Evolutionary conservation across 2,888 invertebrate species (phyloP), one percentile per base, ranked within the genome.

Genomic region (Lordiphosa fenestrarum): DNA sequence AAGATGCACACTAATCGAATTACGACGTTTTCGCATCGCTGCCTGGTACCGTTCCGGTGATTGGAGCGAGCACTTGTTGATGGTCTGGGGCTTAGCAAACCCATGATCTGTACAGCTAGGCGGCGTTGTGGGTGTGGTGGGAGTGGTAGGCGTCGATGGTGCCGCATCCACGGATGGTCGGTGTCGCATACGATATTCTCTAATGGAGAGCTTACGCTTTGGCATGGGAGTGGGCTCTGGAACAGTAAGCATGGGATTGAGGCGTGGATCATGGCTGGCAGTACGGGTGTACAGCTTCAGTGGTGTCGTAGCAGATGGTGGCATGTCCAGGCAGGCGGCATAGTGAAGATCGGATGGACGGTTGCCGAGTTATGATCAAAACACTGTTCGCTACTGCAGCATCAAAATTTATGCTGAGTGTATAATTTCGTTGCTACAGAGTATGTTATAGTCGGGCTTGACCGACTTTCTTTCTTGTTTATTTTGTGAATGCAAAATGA

Each of bases 171-270:
- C 87, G 12, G 90, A 90, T 64, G 92, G 90, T 84, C 93, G 93
- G 86, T 94, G 95, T 42, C 97, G 92, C 90, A 95, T 95, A 51
- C 96, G 93, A 90, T 97, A 97, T 89, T 97, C 97, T 71, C 94
- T 94, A 86, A 97, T 95, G 71, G 97, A 97, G 76, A 97, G 92
- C 95, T 90, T 90, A 10, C 89, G 87, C 55, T 89, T 89, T 13
- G 89, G 89, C 73, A 88, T 87, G 6, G 88, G 87, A 15, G 87
- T 84, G 9, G 89, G 89, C 68, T 89, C 89, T 0, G 89, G 90
- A 12, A 86, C 87, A 2, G 85, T 88, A 1, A 89, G 69, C 68
- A 84, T 88, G 2, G 90, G 90, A 82, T 90, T 90, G 9, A 90
- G 58, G 0, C 90, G 86, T 2, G 90, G 90, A 85, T 90, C 90